Conservation (phyloP, 2,888 invertebrate genomes). For the Microctonus hyperodae region DNA sequence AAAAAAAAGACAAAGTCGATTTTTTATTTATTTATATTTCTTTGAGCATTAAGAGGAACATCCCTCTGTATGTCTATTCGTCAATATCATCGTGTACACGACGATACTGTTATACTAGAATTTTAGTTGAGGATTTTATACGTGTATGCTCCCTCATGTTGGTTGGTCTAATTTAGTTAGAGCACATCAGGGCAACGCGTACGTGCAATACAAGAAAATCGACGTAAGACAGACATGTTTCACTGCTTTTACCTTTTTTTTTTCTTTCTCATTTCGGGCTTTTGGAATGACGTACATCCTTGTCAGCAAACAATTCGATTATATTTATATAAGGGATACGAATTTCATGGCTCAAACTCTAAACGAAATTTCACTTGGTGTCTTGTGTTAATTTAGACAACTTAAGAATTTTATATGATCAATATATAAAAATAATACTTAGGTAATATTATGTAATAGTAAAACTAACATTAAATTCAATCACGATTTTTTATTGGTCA, state of each 20-base stretch:
- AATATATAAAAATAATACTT: neutral
- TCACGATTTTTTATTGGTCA: neutral
- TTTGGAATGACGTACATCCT: conserved; percentile 1
- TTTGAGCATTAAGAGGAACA: conserved; percentile 19
- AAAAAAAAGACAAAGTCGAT: neutral
- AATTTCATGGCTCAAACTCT: too few relatives aligned
- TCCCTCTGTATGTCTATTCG: conserved; percentile 28
- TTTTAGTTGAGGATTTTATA: neutral
- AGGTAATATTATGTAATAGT: neutral
- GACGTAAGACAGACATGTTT: conserved; percentile 38
- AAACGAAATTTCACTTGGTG: too few relatives aligned
- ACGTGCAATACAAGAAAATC: conserved; percentile 39
- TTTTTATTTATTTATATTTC: neutral
- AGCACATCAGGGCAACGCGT: conserved; percentile 36
- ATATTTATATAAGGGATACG: conserved; percentile 15
- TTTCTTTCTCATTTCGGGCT: neutral
- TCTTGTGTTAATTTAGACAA: too few relatives aligned
- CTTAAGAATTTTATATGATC: too few relatives aligned
- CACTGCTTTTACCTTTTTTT: conserved; percentile 7
- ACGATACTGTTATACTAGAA: conserved; percentile 21
- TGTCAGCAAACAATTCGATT: conserved; percentile 14
- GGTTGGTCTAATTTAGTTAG: conserved; percentile 44
- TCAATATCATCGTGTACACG: too few relatives aligned
- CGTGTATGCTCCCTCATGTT: conserved; percentile 23
- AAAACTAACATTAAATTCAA: neutral